Base-by-base conservation (phyloP, 2,888 invertebrate genomes). In the Osmoderma eremita region DNA sequence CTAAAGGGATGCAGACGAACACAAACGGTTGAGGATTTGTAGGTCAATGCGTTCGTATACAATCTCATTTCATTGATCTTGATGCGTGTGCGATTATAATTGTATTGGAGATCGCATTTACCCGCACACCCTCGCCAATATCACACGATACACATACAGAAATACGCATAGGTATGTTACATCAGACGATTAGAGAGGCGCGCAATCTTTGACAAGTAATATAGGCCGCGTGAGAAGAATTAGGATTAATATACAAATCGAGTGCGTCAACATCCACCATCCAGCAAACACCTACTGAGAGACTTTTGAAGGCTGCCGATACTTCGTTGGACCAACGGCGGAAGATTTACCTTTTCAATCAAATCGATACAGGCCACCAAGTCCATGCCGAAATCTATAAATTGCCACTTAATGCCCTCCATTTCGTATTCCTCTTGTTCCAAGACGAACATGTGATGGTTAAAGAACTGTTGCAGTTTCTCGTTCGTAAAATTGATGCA, bases 401-500 rank as follows among this genome's bases (percentile, higher is more conserved):
- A 97, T 76, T 88, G 88, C 97, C 97, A 97, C 81, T 93, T 88
- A 86, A 97, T 96, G 82, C 96, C 96, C 84, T 97, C 96, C 79
- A 85, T 89, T 84, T 93, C 93, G 88, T 97, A 97, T 83, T 96
- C 96, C 84, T 97, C 96, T 91, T 97, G 96, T 84, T 97, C 96
- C 78, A 97, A 90, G 78, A 97, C 95, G 86, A 97, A 97, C 96
- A 97, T 97, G 90, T 97, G 93, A 82, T 97, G 96, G 87, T 97
- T 97, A 92, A 97, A 97, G 90, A 96, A 97, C 85, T 97, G 97
- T 87, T 97, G 97, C 80, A 97, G 89, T 85, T 95, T 94, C 87
- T 97, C 96, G 84, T 97, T 97, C 85, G 96, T 97, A 88, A 97
- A 97, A 89, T 97, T 97, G 90, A 97, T 97, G 88, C 96, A 97